A percentile compares a stretch with the other conserved stretches of the same genome.
Evolutionary conservation across 2,113 vertebrate genomes (phyloP).

Genomic region (Hippocampus zosterae): DNA sequence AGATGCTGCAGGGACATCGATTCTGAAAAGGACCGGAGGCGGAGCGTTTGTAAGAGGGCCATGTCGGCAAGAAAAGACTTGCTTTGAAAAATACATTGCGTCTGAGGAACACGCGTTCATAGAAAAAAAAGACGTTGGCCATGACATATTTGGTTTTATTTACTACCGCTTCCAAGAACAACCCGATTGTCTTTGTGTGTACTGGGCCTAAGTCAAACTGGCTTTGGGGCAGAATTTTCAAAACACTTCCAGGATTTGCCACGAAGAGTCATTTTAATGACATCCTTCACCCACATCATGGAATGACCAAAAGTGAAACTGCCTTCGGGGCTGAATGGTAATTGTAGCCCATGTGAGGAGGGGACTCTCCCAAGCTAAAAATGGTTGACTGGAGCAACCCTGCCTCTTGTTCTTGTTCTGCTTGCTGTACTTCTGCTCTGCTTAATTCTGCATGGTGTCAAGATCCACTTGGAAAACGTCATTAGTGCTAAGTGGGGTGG

Average conservation of each 20-base stretch:
- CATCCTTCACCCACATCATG: background rate
- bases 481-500: constrained; percentile 16
- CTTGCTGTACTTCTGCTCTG: background rate
- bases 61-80: too few relatives aligned
- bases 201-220: too few relatives aligned
- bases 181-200: too few relatives aligned
- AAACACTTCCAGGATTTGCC: background rate
- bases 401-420: background rate
- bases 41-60: too few relatives aligned
- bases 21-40: too few relatives aligned
- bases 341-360: background rate
- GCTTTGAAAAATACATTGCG: too few relatives aligned
- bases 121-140: too few relatives aligned
- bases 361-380: background rate
- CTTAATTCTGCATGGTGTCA: constrained; percentile 5
- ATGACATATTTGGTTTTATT: too few relatives aligned
- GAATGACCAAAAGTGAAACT: background rate
- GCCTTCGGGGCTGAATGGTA: background rate
- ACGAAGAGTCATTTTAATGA: background rate
- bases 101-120: too few relatives aligned
- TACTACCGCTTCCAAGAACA: too few relatives aligned
- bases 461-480: constrained; percentile 53
- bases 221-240: too few relatives aligned
- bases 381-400: background rate
- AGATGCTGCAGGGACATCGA: too few relatives aligned